A percentile compares a stretch with the other conserved stretches of the same genome.
Conservation (phyloP, 2,888 invertebrate genomes). For the Melangyna quadrimaculata region DNA sequence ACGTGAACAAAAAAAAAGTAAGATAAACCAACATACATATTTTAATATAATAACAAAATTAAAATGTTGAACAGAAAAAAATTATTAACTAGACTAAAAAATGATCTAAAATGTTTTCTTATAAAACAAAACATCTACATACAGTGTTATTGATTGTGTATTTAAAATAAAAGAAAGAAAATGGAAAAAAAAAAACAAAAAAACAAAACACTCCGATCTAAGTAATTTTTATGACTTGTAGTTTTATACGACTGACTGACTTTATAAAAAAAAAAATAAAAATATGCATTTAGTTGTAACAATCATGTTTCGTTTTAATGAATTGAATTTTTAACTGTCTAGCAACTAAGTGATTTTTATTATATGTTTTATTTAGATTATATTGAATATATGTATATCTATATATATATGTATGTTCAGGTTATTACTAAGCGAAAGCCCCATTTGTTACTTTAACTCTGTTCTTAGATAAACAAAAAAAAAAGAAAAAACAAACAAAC, state of each 20-base stretch:
- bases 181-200: slow-evolving; percentile 10
- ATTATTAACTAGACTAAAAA: slow-evolving; percentile 59
- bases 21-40: slow-evolving; percentile 68
- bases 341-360: slow-evolving; percentile 54
- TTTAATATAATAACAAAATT: slow-evolving; percentile 43
- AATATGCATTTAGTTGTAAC: slow-evolving; percentile 69
- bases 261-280: slow-evolving; percentile 62
- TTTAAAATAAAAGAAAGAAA: slow-evolving; percentile 14
- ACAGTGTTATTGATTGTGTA: slow-evolving; percentile 55
- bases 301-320: slow-evolving; percentile 65
- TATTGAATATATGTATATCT: slow-evolving; percentile 42
- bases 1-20: slow-evolving; percentile 60
- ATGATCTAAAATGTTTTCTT: slow-evolving; percentile 57
- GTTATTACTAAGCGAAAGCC: slow-evolving; percentile 56
- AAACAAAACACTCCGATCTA: slow-evolving; percentile 42
- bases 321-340: slow-evolving; percentile 61
- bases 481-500: too few relatives aligned
- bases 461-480: slow-evolving; percentile 52
- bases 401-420: slow-evolving; percentile 35
- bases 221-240: slow-evolving; percentile 52
- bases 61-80: slow-evolving; percentile 56
- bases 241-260: slow-evolving; percentile 70
- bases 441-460: slow-evolving; percentile 61
- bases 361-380: slow-evolving; percentile 41
- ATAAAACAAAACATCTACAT: slow-evolving; percentile 43